Evolutionary conservation across 2,797 vertebrate species (phyloP).

Genomic region (Paratrypauchen microcephalus): DNA sequence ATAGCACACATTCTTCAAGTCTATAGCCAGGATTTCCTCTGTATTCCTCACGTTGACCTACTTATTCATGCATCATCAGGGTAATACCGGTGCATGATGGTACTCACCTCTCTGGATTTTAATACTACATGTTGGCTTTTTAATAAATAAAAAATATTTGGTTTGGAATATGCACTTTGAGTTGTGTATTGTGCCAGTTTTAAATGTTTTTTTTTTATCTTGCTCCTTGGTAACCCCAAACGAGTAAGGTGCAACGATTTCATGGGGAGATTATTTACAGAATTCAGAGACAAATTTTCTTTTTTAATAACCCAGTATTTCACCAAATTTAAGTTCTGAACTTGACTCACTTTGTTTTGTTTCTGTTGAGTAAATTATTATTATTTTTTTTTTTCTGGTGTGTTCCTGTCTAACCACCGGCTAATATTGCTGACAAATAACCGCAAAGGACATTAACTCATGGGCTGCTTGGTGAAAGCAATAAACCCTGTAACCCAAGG

Average conservation of each 20-base stretch:
- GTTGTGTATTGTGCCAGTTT: background rate
- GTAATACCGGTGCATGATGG: background rate
- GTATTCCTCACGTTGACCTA: slow-evolving; percentile 15
- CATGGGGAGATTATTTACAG: no score
- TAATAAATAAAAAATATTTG: no score
- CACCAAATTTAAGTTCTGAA: background rate
- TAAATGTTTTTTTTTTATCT: background rate
- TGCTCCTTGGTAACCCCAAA: background rate
- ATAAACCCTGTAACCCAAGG: background rate
- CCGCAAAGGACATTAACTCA: background rate
- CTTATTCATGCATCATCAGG: slow-evolving; percentile 8
- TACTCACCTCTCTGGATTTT: background rate
- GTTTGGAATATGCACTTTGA: background rate
- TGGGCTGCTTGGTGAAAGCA: background rate
- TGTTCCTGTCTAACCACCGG: background rate
- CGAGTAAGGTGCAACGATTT: background rate
- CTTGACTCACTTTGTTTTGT: background rate
- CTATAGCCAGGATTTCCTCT: slow-evolving; percentile 15
- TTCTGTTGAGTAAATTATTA: no score
- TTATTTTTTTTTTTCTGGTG: background rate
- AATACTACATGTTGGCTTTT: background rate
- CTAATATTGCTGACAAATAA: background rate
- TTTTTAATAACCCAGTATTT: no score
- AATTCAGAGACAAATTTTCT: no score
- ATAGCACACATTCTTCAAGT: slow-evolving; percentile 30